phyloP scores from a whole-genome alignment of 2,113 vertebrate genomes.

The Eidolon helvum region DNA sequence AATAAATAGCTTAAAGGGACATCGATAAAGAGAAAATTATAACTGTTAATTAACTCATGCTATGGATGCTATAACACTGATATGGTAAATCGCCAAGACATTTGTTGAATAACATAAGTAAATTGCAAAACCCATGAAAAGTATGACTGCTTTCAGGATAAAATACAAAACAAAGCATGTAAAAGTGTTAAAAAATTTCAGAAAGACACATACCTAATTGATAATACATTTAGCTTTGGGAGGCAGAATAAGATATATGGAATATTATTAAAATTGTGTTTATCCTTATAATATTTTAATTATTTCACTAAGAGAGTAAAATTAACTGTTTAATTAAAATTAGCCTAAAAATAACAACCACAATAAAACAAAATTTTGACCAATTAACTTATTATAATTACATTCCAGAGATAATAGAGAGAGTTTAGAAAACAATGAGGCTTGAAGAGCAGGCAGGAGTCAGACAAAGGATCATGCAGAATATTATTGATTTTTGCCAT shows the following conservation, averaged over 20 bases:
- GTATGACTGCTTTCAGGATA: not conserved
- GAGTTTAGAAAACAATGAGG: not conserved
- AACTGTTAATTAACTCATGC: not conserved
- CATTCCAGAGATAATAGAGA: not conserved
- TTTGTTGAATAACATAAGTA: not conserved
- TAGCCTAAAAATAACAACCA: not conserved
- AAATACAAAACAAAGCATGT: not conserved
- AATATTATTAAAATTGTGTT: not conserved
- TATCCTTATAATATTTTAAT: not conserved
- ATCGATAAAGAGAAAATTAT: not conserved
- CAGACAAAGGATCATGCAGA: not conserved
- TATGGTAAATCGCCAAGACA: not conserved
- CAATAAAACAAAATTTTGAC: not conserved
- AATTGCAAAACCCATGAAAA: not conserved
- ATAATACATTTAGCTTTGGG: not conserved
- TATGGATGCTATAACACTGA: not conserved
- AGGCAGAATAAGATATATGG: not conserved
- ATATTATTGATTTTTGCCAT: not conserved
- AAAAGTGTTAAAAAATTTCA: not conserved
- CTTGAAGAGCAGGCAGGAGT: not conserved
- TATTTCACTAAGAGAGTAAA: not conserved
- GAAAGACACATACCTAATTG: not conserved
- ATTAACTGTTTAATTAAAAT: conserved; percentile 17
- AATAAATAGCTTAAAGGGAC: not conserved
- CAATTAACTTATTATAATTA: conserved; percentile 3